These are phyloP conservation scores for Archips crataeganus DNA, from an alignment of 2,888 invertebrate genomes.

Conservation along the genomic window DNA sequence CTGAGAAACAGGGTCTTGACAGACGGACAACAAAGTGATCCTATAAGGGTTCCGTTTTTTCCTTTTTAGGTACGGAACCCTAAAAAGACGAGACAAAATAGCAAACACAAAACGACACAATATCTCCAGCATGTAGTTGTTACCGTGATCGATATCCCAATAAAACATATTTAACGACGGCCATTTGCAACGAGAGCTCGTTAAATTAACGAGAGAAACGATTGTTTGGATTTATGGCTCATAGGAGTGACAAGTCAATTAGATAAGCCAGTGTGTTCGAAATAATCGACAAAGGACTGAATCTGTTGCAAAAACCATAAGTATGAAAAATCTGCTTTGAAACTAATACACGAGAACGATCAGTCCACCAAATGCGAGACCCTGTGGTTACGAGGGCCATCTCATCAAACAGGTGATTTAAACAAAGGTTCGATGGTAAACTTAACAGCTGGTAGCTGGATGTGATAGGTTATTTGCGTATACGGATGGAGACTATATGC, in stretches of 20 bases:
- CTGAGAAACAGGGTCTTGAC: too few relatives aligned
- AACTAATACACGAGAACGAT: too few relatives aligned
- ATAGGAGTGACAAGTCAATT: conserved; percentile 22
- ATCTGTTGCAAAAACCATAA: background rate
- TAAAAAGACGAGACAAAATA: background rate
- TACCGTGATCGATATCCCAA: conserved; percentile 31
- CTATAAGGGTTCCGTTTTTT: too few relatives aligned
- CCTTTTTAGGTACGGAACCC: too few relatives aligned
- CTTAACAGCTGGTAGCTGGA: too few relatives aligned
- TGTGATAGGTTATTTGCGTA: too few relatives aligned
- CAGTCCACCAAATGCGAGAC: too few relatives aligned
- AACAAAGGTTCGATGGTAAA: too few relatives aligned
- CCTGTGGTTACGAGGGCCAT: too few relatives aligned
- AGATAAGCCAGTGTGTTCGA: conserved; percentile 11
- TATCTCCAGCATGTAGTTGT: conserved; percentile 4
- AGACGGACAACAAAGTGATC: too few relatives aligned
- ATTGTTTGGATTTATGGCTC: conserved; percentile 37
- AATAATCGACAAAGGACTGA: background rate
- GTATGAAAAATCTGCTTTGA: background rate
- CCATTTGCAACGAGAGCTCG: conserved; percentile 19
- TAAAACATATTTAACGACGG: conserved; percentile 36
- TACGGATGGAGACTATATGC: too few relatives aligned
- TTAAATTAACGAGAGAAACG: conserved; percentile 33
- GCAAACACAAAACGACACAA: background rate
- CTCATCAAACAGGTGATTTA: too few relatives aligned